Base-by-base conservation (phyloP, 2,113 vertebrate genomes). In the Micromys minutus region DNA sequence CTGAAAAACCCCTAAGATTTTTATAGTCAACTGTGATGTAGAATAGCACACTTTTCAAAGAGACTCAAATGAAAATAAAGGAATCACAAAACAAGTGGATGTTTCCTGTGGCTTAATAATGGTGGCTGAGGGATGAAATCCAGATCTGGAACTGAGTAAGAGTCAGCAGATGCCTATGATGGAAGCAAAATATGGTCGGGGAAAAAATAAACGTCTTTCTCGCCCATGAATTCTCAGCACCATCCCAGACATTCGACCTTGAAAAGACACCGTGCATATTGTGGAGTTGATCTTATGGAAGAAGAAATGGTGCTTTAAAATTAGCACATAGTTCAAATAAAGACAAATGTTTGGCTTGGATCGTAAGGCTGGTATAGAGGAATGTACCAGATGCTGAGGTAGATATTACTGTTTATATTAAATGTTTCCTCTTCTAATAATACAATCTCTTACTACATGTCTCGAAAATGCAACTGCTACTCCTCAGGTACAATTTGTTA, bases 121-220 rank as follows among this genome's bases (percentile, higher is more conserved):
- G 52, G 50, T 76, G 83, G 93, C 10, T 57, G 72, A 59, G 71
- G 5, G 50, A 90, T 81, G 92, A 87, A 76, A 90, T 72, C 65
- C 83, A 71, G 80, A 88, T 74, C 39, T 67, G 71, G 75, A 93
- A 93, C 26, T 67, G 65, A 77, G 63, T 85, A 63, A 94, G 87
- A 75, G 85, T 10, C 29, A 0, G 72, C 92, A 96, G 95, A 89
- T 89, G 88, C 79, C 87, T 22, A 69, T 67, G 90, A 77, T 94
- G 85, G 24, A 91, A 81, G 63, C 31, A 92, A 72, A 91, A 80
- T 17, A 76, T 0, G 3, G 5, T 12, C 81, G 36, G n/a, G n/a
- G n/a, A 84, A 74, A 71, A 94, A 47, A 63, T 2, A 65, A 57
- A 84, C 39, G 31, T 4, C n/a, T 74, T 29, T 72, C 75, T 81